Percentiles rank a stretch among this genome's conserved stretches.
These are phyloP conservation scores for Diprion similis DNA, from an alignment of 1,140 invertebrate genomes.

Conservation along the genomic window DNA sequence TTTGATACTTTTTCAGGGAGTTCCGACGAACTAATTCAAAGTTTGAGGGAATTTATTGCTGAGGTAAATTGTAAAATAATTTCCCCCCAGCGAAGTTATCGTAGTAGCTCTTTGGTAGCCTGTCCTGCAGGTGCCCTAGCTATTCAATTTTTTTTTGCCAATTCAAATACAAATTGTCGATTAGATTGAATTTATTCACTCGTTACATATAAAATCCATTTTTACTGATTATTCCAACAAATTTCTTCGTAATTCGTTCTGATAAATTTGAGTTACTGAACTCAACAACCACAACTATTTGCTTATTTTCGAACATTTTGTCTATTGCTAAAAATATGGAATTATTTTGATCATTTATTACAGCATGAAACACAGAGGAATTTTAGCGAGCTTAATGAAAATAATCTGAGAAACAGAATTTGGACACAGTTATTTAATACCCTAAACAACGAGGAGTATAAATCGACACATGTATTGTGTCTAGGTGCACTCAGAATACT, in stretches of 20 bases:
- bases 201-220: background rate
- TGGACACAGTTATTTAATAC: conserved; percentile 65
- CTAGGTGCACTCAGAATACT: conserved; percentile 65
- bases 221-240: conserved; percentile 9
- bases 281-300: background rate
- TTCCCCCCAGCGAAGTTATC: background rate
- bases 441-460: conserved; percentile 53
- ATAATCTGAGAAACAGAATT: conserved; percentile 58
- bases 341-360: conserved; percentile 32
- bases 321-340: conserved; percentile 9
- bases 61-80: conserved; percentile 37
- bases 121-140: too few relatives aligned
- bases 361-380: conserved; percentile 60
- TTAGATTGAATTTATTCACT: background rate
- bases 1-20: conserved; percentile 36
- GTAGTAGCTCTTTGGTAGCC: too few relatives aligned
- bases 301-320: conserved; percentile 12
- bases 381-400: conserved; percentile 61
- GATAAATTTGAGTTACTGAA: conserved; percentile 8
- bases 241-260: conserved; percentile 12
- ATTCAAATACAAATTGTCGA: too few relatives aligned
- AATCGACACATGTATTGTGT: conserved; percentile 55
- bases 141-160: too few relatives aligned
- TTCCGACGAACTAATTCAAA: conserved; percentile 34
- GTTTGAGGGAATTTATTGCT: conserved; percentile 42